Conservation (phyloP, 1,140 invertebrate species). For the Caenorhabditis brenneri region DNA sequence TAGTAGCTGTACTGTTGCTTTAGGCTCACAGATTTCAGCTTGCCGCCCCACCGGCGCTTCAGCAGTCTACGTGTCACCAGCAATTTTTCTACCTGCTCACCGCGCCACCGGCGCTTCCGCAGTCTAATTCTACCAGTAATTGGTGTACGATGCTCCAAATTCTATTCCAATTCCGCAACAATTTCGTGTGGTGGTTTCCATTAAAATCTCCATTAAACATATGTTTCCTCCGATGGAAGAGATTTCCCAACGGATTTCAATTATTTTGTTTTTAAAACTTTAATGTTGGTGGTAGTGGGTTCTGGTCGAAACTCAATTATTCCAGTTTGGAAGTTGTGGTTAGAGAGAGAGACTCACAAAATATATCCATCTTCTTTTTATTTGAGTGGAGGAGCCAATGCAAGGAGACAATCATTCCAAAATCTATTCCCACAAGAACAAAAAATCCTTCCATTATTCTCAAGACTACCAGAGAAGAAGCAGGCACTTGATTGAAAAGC, state of each 20-base stretch:
- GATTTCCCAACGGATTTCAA: background rate
- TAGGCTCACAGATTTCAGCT: no score
- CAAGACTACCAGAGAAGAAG: background rate
- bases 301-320: background rate
- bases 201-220: background rate
- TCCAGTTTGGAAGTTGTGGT: background rate
- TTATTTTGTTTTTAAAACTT: background rate
- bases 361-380: background rate
- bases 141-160: no score
- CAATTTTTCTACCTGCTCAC: no score
- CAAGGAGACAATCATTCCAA: background rate
- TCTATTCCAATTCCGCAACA: background rate
- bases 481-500: constrained; percentile 15
- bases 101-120: no score
- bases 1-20: no score
- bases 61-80: no score
- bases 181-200: no score
- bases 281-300: background rate
- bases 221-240: no score
- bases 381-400: background rate
- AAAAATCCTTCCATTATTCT: background rate
- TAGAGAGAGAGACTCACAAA: no score
- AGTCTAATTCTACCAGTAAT: no score
- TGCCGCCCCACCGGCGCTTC: no score
- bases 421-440: background rate